Base-by-base conservation (phyloP, 2,113 vertebrate genomes). In the Eudyptes chrysolophus region DNA sequence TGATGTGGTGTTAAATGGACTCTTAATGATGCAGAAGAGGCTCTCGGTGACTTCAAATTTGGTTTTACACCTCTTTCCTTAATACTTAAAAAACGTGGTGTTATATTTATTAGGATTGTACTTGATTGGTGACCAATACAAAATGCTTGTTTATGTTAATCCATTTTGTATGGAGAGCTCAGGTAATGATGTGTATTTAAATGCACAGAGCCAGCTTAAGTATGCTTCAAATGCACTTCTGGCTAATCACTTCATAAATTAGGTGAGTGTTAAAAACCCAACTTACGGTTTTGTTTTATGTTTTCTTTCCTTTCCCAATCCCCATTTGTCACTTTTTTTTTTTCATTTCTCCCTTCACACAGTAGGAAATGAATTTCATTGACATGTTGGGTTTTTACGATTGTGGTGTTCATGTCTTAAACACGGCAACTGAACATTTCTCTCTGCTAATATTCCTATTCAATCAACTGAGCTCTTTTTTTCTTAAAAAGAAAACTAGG, bases 221-320 rank as follows among this genome's bases (percentile, higher is more conserved):
- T 74, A 96, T 88, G 92, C 85, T 94, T 86, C 92, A 96, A 89
- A 96, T 89, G 93, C 77, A 94, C 89, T 95, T 96, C 84, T 97
- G 92, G 89, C 95, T 97, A 93, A 76, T 87, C 96, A 71, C 96
- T 68, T 90, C 96, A 83, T 94, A 93, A 89, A 92, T 96, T 96
- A 95, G 97, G 93, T 97, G 96, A 97, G 96, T 97, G 92, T 96
- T 94, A 95, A 96, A 96, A 96, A 92, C 89, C 87, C 94, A 95
- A 69, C 84, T 87, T 84, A 75, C 0, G 16, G 21, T 86, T 95
- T 84, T 8, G 17, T 32, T 90, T 92, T 69, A 66, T 75, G 70
- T 92, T 92, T 97, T 72, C 92, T 90, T 95, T 94, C 69, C 74
- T 69, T 90, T 68, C 70, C 86, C 80, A 76, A 17, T 71, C 40